Conservation (phyloP, 2,888 invertebrate species). For the Parnassius apollo region DNA sequence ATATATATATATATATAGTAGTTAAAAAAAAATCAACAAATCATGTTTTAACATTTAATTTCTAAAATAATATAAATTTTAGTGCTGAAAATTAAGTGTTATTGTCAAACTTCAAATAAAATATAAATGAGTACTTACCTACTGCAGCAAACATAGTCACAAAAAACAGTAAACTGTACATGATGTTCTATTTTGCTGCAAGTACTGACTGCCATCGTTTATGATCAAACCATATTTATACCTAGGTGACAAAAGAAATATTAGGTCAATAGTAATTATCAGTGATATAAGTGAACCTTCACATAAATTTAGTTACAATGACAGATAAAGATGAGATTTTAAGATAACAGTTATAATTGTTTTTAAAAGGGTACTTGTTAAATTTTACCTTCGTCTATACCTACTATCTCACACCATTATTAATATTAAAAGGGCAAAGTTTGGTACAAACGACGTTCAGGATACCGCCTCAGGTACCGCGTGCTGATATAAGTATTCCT, state of each 20-base stretch:
- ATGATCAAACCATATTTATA: slow-evolving; percentile 52
- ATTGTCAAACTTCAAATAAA: not conserved
- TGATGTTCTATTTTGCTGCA: slow-evolving; percentile 37
- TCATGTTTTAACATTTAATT: too few relatives aligned
- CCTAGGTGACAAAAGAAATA: slow-evolving; percentile 56
- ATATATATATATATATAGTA: too few relatives aligned
- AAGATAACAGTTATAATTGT: slow-evolving; percentile 28
- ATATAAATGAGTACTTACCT: slow-evolving; percentile 36
- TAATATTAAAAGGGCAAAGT: too few relatives aligned
- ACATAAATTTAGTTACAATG: slow-evolving; percentile 63
- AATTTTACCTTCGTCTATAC: slow-evolving; percentile 24
- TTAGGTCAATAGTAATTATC: slow-evolving; percentile 58
- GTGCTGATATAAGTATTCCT: too few relatives aligned
- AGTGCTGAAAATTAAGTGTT: too few relatives aligned
- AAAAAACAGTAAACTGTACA: slow-evolving; percentile 43
- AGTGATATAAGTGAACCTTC: slow-evolving; percentile 65
- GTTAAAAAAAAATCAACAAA: too few relatives aligned
- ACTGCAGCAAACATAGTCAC: slow-evolving; percentile 41
- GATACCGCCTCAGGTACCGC: too few relatives aligned
- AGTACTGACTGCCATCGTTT: slow-evolving; percentile 32
- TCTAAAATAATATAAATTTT: too few relatives aligned
- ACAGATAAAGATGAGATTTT: slow-evolving; percentile 37
- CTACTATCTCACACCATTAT: too few relatives aligned
- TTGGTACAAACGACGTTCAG: too few relatives aligned
- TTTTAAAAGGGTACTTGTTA: slow-evolving; percentile 31